phyloP scores from a whole-genome alignment of 2,113 vertebrate species.

The Coturnix japonica region DNA sequence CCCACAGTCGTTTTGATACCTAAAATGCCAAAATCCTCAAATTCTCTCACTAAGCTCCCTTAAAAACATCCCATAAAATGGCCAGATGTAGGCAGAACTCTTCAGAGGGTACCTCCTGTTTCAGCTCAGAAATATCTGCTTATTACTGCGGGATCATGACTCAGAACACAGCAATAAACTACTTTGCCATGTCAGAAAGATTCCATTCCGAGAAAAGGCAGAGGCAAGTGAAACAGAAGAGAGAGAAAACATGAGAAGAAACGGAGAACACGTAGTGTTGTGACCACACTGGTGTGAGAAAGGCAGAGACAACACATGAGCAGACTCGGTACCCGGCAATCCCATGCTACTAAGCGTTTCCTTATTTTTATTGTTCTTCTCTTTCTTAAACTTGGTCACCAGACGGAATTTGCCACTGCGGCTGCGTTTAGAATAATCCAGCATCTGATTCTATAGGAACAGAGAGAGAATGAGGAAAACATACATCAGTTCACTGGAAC shows the following conservation, averaged over 20 bases:
- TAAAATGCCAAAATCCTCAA: slow-evolving; percentile 6
- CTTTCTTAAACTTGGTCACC: slow-evolving; percentile 97
- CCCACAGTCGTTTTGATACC: slow-evolving; percentile 3
- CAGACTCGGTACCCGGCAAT: slow-evolving; percentile 84
- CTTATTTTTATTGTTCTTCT: slow-evolving; percentile 95
- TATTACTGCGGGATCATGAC: background rate
- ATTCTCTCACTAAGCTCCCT: background rate
- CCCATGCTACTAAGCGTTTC: slow-evolving; percentile 84
- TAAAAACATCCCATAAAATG: background rate
- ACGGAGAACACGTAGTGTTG: background rate
- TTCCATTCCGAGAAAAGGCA: background rate
- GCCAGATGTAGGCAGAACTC: background rate
- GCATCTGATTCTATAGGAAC: slow-evolving; percentile 78
- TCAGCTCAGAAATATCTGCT: background rate
- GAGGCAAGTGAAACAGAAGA: background rate
- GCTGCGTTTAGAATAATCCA: slow-evolving; percentile 89
- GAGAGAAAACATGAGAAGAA: background rate
- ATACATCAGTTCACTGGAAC: background rate
- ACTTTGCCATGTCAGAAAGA: background rate
- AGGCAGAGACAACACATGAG: background rate
- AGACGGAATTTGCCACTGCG: slow-evolving; percentile 94
- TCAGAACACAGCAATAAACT: background rate
- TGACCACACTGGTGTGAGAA: background rate
- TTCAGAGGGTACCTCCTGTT: slow-evolving; percentile 11
- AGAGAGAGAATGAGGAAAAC: background rate